These are phyloP conservation scores for Hippocampus barbouri DNA, from an alignment of 2,113 vertebrate genomes.

Conservation along the genomic window DNA sequence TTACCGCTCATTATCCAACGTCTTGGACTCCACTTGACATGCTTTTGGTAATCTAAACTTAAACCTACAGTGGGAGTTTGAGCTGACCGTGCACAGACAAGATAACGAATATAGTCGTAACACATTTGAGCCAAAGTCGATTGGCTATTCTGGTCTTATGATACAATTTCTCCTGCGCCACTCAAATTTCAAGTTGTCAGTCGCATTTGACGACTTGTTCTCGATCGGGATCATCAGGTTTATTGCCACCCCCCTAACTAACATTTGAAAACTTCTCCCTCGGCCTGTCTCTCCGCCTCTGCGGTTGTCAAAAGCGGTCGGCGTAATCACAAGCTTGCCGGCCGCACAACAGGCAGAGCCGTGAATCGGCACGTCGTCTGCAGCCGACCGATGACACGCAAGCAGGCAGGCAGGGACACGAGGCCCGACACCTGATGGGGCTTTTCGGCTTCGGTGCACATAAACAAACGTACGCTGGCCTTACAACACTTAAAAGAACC, in stretches of 20 bases:
- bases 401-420: conserved; percentile 13
- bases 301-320: conserved; percentile 30
- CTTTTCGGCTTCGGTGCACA: not conserved
- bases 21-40: conserved; percentile 11
- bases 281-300: not conserved
- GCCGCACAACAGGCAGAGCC: conserved; percentile 31
- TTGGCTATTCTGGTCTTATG: not conserved
- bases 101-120: not conserved
- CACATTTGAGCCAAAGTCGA: not conserved
- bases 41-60: conserved; percentile 39
- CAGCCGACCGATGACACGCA: conserved; percentile 37
- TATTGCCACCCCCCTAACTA: not conserved
- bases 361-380: conserved; percentile 21
- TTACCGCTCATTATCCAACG: conserved; percentile 41
- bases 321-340: conserved; percentile 40
- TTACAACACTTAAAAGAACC: not conserved
- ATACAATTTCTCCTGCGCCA: not conserved
- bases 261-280: not conserved
- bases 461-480: not conserved
- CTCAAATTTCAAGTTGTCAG: conserved; percentile 1
- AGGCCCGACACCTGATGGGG: conserved; percentile 18
- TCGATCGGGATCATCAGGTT: not conserved
- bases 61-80: conserved; percentile 21
- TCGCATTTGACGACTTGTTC: not conserved
- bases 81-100: not conserved